Evolutionary conservation across 1,140 invertebrate genomes (phyloP), one percentile per base, ranked within the genome.

Genomic region (Oncopeltus fasciatus): DNA sequence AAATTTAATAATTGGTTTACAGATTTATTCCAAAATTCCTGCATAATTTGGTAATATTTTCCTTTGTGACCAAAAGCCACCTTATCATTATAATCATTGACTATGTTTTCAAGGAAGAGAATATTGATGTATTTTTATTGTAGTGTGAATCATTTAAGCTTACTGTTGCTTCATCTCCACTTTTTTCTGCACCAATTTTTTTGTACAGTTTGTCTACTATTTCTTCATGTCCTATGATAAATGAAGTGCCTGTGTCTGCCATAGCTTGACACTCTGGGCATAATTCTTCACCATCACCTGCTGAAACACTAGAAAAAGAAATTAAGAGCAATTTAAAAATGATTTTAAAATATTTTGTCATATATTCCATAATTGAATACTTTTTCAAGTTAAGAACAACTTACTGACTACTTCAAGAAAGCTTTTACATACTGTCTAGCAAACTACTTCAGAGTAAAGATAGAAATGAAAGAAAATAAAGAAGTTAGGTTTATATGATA

Each of bases 211-310:
- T 51, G 5, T 38, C 60, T 60, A 82, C 72, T 69, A 81, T 79
- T 31, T 69, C 72, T 4, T 74, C 69, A 1, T 87, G 87, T 5
- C 83, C 86, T 65, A 83, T 83, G 63, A 88, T 78, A 2, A 89
- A 73, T 18, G 82, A 84, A 53, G 87, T 90, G 14, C 86, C 86
- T 33, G 87, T 88, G 70, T 90, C 86, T 64, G 83, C 85, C 68
- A 88, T 86, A 26, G 83, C 84, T 68, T 79, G 70, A 67, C 81
- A 84, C 4, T 74, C 72, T 60, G 70, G 57, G 68, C 79, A 81
- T 63, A 78, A 66, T 21, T 53, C 18, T 53, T 53, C 49, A 9
- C 49, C 49, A 26, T 53, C 49, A 24, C 26, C 24, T 27, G 49
- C 24, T 20, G 26, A 28, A 21, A 44, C 21, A 29, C 57, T 43